Evolutionary conservation across 2,888 invertebrate genomes (phyloP).

Genomic region (Drymonia ruficornis): DNA sequence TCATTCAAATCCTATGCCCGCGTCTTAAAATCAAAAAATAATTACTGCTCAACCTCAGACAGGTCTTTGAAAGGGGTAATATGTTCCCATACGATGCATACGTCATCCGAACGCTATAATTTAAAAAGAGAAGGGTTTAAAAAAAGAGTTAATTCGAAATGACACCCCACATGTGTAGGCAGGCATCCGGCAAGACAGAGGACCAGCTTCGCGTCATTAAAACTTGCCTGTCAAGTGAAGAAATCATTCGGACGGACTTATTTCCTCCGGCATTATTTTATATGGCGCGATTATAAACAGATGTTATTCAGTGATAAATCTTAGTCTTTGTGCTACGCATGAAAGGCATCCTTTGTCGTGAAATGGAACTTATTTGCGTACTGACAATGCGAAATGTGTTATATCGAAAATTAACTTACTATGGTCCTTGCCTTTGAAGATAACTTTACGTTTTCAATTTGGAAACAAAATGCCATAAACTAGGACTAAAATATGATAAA

Average conservation of each 20-base stretch:
- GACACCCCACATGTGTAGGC: conserved; percentile 58
- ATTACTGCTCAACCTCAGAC: conserved; percentile 9
- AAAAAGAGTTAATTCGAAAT: conserved; percentile 67
- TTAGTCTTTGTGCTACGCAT: conserved; percentile 52
- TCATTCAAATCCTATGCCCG: not conserved
- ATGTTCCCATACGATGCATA: conserved; percentile 68
- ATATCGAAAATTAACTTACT: too few relatives aligned
- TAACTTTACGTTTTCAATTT: too few relatives aligned
- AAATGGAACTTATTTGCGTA: conserved; percentile 25
- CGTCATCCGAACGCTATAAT: conserved; percentile 72
- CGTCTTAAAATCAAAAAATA: conserved; percentile 5
- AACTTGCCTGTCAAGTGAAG: conserved; percentile 67
- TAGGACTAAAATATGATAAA: too few relatives aligned
- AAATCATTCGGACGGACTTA: conserved; percentile 57
- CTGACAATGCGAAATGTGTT: conserved; percentile 7
- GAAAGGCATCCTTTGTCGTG: conserved; percentile 35
- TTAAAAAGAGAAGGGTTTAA: conserved; percentile 72
- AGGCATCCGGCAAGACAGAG: conserved; percentile 37
- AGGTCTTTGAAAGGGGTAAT: conserved; percentile 41
- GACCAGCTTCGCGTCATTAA: conserved; percentile 56
- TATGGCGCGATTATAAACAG: conserved; percentile 73
- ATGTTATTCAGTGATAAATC: conserved; percentile 75
- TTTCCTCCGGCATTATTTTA: conserved; percentile 67
- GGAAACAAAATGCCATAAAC: too few relatives aligned
- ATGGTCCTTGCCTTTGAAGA: too few relatives aligned